Evolutionary conservation across 2,113 vertebrate genomes (phyloP).

Genomic region (Turdus rufiventris): DNA sequence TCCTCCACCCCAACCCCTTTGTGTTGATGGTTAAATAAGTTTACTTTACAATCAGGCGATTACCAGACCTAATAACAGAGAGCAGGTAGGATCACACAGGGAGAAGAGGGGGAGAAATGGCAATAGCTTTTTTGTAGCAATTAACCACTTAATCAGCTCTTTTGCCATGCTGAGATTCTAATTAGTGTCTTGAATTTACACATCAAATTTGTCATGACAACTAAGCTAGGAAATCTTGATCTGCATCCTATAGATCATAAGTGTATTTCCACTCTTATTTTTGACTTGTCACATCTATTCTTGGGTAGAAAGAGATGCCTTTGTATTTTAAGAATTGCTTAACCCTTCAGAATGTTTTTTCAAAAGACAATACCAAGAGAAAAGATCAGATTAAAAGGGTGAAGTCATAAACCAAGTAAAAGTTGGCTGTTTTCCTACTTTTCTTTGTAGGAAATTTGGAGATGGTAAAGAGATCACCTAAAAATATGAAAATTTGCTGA

Average conservation of each 20-base stretch:
- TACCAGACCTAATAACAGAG: background rate
- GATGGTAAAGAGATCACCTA: background rate
- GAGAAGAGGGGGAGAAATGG: background rate
- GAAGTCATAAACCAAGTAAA: background rate
- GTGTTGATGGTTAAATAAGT: background rate
- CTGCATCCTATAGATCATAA: background rate
- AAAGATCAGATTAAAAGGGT: background rate
- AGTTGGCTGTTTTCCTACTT: background rate
- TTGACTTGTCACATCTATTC: background rate
- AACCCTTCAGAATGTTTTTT: background rate
- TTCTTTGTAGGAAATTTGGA: background rate
- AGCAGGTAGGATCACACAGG: background rate
- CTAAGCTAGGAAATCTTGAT: background rate
- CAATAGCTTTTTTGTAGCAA: background rate
- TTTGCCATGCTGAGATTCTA: background rate
- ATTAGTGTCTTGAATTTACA: background rate
- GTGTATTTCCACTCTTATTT: background rate
- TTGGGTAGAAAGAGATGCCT: background rate
- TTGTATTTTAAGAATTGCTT: background rate
- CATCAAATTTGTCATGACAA: background rate
- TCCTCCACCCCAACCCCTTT: fast-evolving
- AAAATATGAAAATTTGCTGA: background rate
- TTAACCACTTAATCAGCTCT: background rate
- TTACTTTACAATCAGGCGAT: background rate
- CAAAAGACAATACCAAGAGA: background rate